Conservation (phyloP, 2,113 vertebrate genomes). For the Eptesicus fuscus region DNA sequence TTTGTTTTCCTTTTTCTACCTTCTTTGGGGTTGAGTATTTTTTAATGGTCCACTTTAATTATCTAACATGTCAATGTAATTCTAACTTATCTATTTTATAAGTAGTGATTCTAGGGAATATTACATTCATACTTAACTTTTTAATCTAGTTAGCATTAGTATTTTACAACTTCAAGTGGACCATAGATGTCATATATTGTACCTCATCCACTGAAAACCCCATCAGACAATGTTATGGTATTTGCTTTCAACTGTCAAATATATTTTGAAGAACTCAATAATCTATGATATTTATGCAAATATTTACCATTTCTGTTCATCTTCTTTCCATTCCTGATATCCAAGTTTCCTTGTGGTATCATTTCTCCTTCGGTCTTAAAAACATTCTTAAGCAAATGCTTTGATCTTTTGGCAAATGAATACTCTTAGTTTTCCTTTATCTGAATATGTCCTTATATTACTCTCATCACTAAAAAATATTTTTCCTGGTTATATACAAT, state of each 20-base stretch:
- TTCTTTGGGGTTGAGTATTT: neutral
- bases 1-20: neutral
- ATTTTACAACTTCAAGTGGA: too few species aligned
- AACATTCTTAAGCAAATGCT: neutral
- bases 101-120: neutral
- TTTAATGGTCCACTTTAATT: neutral
- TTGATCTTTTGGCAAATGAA: neutral
- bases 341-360: neutral
- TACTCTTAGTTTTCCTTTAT: neutral
- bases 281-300: neutral
- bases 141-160: too few species aligned
- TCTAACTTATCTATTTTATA: slow-evolving; percentile 16
- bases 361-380: neutral
- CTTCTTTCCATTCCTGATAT: neutral
- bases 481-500: neutral
- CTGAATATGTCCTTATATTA: neutral
- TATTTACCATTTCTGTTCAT: neutral
- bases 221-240: too few species aligned
- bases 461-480: neutral
- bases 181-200: too few species aligned
- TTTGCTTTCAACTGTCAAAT: neutral
- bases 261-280: neutral
- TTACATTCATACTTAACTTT: neutral
- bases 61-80: neutral
- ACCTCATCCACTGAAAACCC: too few species aligned